These are phyloP conservation scores for Crotalus tigris DNA, from an alignment of 2,113 vertebrate genomes.

Conservation along the genomic window DNA sequence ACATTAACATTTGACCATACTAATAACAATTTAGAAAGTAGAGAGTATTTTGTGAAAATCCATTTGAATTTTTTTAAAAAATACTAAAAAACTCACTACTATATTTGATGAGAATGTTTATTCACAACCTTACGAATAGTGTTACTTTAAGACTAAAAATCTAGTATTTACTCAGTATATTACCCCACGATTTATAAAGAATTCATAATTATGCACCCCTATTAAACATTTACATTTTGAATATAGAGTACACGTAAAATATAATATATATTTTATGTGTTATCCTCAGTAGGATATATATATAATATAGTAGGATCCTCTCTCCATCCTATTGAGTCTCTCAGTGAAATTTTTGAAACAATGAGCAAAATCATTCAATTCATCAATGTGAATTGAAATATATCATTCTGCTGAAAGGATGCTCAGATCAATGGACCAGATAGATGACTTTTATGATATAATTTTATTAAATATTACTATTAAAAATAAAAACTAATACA, in stretches of 20 bases:
- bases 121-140: constrained; percentile 10
- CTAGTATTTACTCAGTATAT: neutral
- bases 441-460: neutral
- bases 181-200: neutral
- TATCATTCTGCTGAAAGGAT: neutral
- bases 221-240: neutral
- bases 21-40: constrained; percentile 30
- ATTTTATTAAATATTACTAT: no score
- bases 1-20: neutral
- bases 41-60: constrained; percentile 27
- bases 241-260: neutral
- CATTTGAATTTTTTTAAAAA: constrained; percentile 9
- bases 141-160: neutral
- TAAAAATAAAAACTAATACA: neutral
- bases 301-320: neutral
- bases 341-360: neutral
- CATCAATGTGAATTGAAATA: neutral
- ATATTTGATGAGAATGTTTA: neutral
- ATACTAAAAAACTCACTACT: neutral
- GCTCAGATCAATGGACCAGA: neutral
- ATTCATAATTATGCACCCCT: neutral
- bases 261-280: neutral
- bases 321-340: constrained; percentile 7
- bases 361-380: neutral
- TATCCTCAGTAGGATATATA: neutral